Percentiles rank a stretch among this genome's conserved stretches.
Evolutionary conservation across 1,140 invertebrate species (phyloP).

Genomic region (Cylas formicarius): DNA sequence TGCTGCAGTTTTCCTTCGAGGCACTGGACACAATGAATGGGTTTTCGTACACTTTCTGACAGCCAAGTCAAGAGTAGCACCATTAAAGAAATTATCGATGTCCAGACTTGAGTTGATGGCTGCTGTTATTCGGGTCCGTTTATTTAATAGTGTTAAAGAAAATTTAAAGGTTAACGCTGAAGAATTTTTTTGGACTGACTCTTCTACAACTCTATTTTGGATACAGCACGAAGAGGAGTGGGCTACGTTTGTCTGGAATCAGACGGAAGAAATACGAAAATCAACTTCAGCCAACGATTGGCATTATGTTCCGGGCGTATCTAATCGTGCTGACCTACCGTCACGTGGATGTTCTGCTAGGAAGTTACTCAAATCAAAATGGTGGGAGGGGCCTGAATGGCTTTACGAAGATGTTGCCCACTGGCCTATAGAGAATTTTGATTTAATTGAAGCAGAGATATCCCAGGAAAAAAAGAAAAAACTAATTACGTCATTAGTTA

Average conservation of each 20-base stretch:
- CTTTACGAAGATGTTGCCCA: slow-evolving; percentile 15
- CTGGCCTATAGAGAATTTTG: too few species aligned
- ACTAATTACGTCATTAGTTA: too few species aligned
- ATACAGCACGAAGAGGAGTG: slow-evolving; percentile 28
- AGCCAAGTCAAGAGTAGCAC: slow-evolving; percentile 27
- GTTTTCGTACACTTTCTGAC: slow-evolving; percentile 18
- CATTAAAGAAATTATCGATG: slow-evolving; percentile 28
- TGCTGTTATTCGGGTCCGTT: slow-evolving; percentile 10
- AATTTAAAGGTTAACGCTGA: not conserved
- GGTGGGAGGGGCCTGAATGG: slow-evolving; percentile 39
- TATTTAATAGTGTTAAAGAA: slow-evolving; percentile 13
- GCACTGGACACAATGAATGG: not conserved
- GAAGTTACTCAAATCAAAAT: slow-evolving; percentile 34
- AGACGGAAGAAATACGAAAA: slow-evolving; percentile 38
- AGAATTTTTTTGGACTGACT: slow-evolving; percentile 34
- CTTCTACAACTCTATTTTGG: slow-evolving; percentile 38
- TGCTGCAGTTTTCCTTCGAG: slow-evolving; percentile 25
- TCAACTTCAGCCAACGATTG: slow-evolving; percentile 31
- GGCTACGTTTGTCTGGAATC: slow-evolving; percentile 42
- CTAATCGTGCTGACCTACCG: slow-evolving; percentile 42
- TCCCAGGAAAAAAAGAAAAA: too few species aligned
- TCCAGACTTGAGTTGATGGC: slow-evolving; percentile 27
- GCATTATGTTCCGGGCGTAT: too few species aligned
- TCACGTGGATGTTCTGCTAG: slow-evolving; percentile 37
- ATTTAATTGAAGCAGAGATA: too few species aligned